phyloP scores from a whole-genome alignment of 2,113 vertebrate genomes.

The Lanius collurio region DNA sequence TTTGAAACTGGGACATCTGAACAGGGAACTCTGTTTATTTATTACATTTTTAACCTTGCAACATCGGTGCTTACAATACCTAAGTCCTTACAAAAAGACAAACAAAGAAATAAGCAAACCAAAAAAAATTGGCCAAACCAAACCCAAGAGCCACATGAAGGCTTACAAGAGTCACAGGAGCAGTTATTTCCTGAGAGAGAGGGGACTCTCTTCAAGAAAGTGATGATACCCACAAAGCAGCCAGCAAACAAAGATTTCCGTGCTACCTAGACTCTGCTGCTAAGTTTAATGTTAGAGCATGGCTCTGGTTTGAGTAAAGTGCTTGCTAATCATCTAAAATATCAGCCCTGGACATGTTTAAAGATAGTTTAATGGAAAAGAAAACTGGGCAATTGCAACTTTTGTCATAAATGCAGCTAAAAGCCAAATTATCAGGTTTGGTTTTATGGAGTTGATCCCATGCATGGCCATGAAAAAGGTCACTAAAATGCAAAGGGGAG shows the following conservation, averaged over 20 bases:
- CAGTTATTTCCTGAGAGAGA: neutral
- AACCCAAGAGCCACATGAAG: neutral
- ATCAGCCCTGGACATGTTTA: neutral
- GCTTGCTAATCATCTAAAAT: neutral
- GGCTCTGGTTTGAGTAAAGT: neutral
- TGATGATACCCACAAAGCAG: neutral
- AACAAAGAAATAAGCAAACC: neutral
- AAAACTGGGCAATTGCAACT: neutral
- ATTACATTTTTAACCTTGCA: neutral
- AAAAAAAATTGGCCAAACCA: neutral
- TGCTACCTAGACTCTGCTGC: neutral
- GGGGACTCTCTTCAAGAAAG: neutral
- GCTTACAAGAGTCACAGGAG: neutral
- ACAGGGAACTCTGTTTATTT: neutral
- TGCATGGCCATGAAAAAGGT: neutral
- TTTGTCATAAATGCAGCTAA: neutral
- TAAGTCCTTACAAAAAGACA: neutral
- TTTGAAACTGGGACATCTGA: neutral
- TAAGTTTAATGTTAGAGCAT: neutral
- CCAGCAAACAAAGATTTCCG: neutral
- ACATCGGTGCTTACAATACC: neutral
- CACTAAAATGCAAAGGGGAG: neutral
- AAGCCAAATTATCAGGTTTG: neutral
- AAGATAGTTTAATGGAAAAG: neutral
- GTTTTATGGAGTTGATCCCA: neutral